Base-by-base conservation (phyloP, 2,113 vertebrate species). In the Beaufortia kweichowensis region DNA sequence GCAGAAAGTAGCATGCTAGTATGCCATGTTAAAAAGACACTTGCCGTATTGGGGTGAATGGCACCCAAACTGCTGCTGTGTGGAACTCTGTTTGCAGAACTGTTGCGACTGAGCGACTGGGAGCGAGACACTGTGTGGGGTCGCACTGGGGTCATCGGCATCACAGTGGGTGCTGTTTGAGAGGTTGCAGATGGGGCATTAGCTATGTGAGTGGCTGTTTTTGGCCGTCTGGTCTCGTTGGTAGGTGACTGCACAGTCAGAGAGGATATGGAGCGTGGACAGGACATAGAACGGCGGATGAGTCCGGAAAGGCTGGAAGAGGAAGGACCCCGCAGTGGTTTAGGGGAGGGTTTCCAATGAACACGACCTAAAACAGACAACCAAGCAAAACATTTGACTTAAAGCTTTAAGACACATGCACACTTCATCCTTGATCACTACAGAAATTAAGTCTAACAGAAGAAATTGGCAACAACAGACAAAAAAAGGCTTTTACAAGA, bases 251-350 rank as follows among this genome's bases (percentile, higher is more conserved):
- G 92, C 72, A 80, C 73, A 67, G 89, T 89, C 29, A 97, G 86
- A 23, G 94, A 81, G 19, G 96, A 92, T 65, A 99, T 97, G 71
- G 96, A 98, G 43, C 97, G 95, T 7, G 97, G 97, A 83, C 96
- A 99, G 78, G 96, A 98, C 81, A 98, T 93, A 29, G 97, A 98
- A 79, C 96, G 95, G 53, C 95, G 90, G 74, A 98, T 98, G 79
- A 94, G 91, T 24, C 92, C 92, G 24, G 93, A 66, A 7, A 91
- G 85, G 5, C 90, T 86, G 0, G 93, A 80, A 0, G 93, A 87
- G 0, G 91, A 91, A 2, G 90, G 85, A 59, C 85, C 81, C 41
- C 91, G 90, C 19, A 82, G 59, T 1, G 86, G 87, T 89, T 93
- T 95, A 83, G 85, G 72, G 3, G 86, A 87, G 80, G 89, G 90